These are phyloP conservation scores for Brachyptera putata DNA, from an alignment of 2,888 invertebrate species.

Conservation along the genomic window DNA sequence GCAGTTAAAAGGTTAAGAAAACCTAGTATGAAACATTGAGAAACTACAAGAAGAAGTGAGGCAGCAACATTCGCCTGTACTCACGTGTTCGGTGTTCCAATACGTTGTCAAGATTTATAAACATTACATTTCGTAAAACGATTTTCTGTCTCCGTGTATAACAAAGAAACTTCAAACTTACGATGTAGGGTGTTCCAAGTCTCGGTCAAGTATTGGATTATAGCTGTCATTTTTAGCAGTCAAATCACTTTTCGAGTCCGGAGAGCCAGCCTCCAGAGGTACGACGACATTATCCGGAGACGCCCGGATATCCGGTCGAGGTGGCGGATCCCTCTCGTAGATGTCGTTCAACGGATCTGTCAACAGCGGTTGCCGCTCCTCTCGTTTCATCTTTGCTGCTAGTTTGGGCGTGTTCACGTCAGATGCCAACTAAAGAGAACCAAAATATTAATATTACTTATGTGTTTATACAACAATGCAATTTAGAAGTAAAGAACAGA, in stretches of 20 bases:
- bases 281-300: slow-evolving; percentile 47
- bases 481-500: too few species aligned
- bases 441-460: too few species aligned
- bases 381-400: slow-evolving; percentile 46
- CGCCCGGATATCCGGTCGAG: slow-evolving; percentile 43
- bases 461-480: too few species aligned
- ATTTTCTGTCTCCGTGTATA: too few species aligned
- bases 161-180: too few species aligned
- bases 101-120: too few species aligned
- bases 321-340: slow-evolving; percentile 34
- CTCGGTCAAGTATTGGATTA: slow-evolving; percentile 63
- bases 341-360: slow-evolving; percentile 36
- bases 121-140: too few species aligned
- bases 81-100: too few species aligned
- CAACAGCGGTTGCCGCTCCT: slow-evolving; percentile 68
- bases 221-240: slow-evolving; percentile 39
- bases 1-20: too few species aligned
- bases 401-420: neutral
- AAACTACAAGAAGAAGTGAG: too few species aligned
- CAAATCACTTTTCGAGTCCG: slow-evolving; percentile 36
- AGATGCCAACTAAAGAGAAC: neutral
- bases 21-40: too few species aligned
- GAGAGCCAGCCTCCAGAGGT: slow-evolving; percentile 28
- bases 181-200: slow-evolving; percentile 73
- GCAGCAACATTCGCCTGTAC: too few species aligned